These are phyloP conservation scores for Apis florea DNA, from an alignment of 1,140 invertebrate genomes.

Conservation along the genomic window DNA sequence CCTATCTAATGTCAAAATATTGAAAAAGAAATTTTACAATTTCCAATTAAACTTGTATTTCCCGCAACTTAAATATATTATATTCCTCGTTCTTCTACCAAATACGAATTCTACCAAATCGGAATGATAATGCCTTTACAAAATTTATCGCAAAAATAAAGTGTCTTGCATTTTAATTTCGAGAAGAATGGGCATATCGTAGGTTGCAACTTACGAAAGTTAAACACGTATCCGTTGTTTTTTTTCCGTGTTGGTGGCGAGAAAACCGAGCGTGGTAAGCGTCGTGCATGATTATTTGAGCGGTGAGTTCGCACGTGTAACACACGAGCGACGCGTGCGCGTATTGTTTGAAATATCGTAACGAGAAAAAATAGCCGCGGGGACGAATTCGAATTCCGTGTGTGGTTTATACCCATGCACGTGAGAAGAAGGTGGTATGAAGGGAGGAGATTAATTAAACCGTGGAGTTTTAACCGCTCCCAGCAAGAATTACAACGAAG, in stretches of 20 bases:
- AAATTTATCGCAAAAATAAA: background rate
- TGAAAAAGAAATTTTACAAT: no score
- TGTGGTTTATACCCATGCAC: constrained; percentile 6
- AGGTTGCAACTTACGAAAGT: constrained; percentile 3
- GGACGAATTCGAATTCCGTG: constrained; percentile 21
- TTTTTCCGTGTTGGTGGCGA: background rate
- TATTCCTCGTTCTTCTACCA: no score
- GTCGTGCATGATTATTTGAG: constrained; percentile 6
- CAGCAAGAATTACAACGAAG: constrained; percentile 20
- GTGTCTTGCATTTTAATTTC: background rate
- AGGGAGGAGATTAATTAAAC: constrained; percentile 25
- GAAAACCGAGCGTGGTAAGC: background rate
- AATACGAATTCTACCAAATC: no score
- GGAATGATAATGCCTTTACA: no score
- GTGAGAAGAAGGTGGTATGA: background rate
- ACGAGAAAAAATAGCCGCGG: constrained; percentile 1
- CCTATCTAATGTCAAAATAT: no score
- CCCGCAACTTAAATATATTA: no score
- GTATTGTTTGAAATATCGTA: constrained; percentile 6
- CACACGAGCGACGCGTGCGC: background rate
- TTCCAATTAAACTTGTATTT: no score
- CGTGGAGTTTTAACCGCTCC: background rate
- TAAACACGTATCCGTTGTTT: background rate
- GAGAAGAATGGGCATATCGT: background rate
- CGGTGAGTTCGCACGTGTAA: constrained; percentile 2